phyloP scores from a whole-genome alignment of 2,888 invertebrate genomes.

The Nymphalis polychloros region DNA sequence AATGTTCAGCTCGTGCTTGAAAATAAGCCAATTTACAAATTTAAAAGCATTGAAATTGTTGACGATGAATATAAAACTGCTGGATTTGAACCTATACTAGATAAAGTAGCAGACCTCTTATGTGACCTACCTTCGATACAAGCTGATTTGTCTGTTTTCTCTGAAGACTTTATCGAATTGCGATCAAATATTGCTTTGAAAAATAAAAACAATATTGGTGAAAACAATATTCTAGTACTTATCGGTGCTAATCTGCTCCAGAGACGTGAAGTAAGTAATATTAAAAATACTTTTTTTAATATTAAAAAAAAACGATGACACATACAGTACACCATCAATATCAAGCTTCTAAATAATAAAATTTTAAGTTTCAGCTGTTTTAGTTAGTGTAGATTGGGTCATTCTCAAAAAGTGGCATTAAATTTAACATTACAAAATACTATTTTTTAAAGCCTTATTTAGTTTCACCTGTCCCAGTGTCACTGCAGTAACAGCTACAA shows the following conservation, averaged over 20 bases:
- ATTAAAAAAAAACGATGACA: too few relatives aligned
- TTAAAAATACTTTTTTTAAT: not conserved
- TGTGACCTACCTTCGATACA: conserved; percentile 86
- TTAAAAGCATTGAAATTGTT: conserved; percentile 81
- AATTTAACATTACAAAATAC: too few relatives aligned
- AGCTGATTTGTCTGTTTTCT: conserved; percentile 83
- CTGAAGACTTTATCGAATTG: conserved; percentile 73
- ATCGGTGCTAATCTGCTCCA: conserved; percentile 77
- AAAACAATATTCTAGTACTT: conserved; percentile 76
- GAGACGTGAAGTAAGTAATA: conserved; percentile 68
- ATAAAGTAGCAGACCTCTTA: conserved; percentile 80
- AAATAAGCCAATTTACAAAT: conserved; percentile 84
- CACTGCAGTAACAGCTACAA: too few relatives aligned
- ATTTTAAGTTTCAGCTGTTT: too few relatives aligned
- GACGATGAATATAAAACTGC: conserved; percentile 77
- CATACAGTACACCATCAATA: too few relatives aligned
- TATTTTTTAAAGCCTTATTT: too few relatives aligned
- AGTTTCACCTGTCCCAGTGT: too few relatives aligned
- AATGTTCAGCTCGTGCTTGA: conserved; percentile 88
- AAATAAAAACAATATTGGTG: conserved; percentile 82
- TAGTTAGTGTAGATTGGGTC: too few relatives aligned
- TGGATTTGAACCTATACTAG: conserved; percentile 75
- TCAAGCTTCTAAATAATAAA: too few relatives aligned
- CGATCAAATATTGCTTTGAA: conserved; percentile 80
- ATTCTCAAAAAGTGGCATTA: too few relatives aligned